These are phyloP conservation scores for Xanthia togata DNA, from an alignment of 2,888 invertebrate genomes.

Conservation along the genomic window DNA sequence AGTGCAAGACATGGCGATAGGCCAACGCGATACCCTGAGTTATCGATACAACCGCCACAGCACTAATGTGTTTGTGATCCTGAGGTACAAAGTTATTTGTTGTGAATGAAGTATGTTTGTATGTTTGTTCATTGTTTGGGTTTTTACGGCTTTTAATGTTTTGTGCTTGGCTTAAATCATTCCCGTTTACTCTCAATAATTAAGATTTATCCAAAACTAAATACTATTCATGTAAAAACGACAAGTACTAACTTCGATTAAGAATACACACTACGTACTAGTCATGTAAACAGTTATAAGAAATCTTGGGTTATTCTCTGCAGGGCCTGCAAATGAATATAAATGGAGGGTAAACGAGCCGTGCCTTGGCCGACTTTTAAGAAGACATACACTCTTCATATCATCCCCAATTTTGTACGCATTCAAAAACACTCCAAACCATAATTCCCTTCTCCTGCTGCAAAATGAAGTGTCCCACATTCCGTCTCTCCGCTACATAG, in stretches of 20 bases:
- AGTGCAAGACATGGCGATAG: conserved; percentile 73
- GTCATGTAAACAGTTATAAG: too few relatives aligned
- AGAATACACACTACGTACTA: too few relatives aligned
- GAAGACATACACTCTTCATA: background rate
- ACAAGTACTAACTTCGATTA: too few relatives aligned
- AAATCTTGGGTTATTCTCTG: too few relatives aligned
- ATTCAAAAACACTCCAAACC: background rate
- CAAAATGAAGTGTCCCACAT: conserved; percentile 26
- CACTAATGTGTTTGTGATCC: conserved; percentile 71
- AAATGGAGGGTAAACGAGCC: background rate
- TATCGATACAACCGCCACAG: conserved; percentile 72
- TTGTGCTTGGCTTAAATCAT: background rate
- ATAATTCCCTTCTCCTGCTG: background rate
- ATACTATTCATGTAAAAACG: too few relatives aligned
- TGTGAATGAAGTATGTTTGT: conserved; percentile 59
- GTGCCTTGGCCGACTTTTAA: background rate
- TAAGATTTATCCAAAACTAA: background rate
- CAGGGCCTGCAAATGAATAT: background rate
- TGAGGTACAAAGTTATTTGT: conserved; percentile 64
- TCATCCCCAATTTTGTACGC: background rate
- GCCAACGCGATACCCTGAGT: conserved; percentile 72
- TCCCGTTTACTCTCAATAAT: background rate
- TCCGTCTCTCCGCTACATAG: conserved; percentile 22
- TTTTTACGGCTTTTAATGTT: conserved; percentile 22
- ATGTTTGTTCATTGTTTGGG: conserved; percentile 43